Evolutionary conservation across 2,888 invertebrate species (phyloP).

Genomic region (Drosophila nr. medialis): DNA sequence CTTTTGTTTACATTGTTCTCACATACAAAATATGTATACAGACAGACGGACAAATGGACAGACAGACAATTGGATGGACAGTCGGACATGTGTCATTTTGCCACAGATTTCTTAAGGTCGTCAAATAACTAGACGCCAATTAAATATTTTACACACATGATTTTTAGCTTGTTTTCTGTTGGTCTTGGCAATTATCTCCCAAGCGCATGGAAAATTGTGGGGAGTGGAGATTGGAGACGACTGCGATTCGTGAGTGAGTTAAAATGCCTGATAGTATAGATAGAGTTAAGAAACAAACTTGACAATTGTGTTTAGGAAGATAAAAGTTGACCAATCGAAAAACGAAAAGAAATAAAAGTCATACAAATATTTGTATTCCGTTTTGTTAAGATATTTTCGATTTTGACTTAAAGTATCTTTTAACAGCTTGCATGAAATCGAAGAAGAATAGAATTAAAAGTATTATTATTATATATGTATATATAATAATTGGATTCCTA

Average conservation of each 20-base stretch:
- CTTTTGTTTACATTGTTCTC: constrained; percentile 55
- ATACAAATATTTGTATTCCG: not conserved
- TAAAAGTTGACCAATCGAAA: not conserved
- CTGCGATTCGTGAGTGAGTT: constrained; percentile 11
- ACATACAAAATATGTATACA: constrained; percentile 37
- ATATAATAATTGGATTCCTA: not conserved
- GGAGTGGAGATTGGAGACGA: constrained; percentile 37
- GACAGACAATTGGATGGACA: constrained; percentile 12
- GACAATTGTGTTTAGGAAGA: not conserved
- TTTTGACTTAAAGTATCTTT: not conserved
- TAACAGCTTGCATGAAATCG: not conserved
- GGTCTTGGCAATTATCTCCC: constrained; percentile 40
- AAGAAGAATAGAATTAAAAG: not conserved
- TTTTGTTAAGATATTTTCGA: not conserved
- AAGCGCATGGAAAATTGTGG: constrained; percentile 56
- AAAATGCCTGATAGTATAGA: not conserved
- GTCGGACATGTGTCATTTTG: constrained; percentile 48
- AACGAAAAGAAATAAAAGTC: not conserved
- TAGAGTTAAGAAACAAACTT: not conserved
- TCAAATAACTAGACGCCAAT: constrained; percentile 68
- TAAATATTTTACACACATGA: constrained; percentile 58
- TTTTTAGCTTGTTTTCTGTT: constrained; percentile 33
- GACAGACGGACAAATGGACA: not conserved
- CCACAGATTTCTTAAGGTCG: constrained; percentile 71
- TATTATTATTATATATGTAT: not conserved